Conservation (phyloP, 2,797 vertebrate genomes). For the Micrastur ruficollis region DNA sequence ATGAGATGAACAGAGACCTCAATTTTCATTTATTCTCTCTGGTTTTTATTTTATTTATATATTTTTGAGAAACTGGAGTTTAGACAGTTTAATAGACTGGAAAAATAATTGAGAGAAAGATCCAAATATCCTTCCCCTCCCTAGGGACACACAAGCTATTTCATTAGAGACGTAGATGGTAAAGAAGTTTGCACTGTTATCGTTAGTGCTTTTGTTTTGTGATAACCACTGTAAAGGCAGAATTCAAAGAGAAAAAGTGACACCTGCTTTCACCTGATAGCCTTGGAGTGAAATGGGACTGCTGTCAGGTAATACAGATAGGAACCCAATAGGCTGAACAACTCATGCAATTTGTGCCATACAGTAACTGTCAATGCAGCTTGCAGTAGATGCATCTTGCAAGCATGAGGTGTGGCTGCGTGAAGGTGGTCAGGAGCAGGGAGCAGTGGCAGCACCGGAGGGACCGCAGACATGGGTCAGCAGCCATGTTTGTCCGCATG, state of each 20-base stretch:
- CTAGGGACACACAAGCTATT: background rate
- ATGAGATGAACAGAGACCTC: background rate
- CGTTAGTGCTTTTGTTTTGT: background rate
- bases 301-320: background rate
- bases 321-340: background rate
- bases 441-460: background rate
- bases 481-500: background rate
- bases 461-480: background rate
- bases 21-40: background rate
- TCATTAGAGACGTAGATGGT: background rate
- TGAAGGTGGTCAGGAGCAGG: background rate
- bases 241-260: background rate
- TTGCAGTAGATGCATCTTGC: background rate
- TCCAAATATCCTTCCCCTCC: background rate
- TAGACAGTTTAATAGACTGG: slow-evolving; percentile 58
- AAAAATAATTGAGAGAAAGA: slow-evolving; percentile 68
- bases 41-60: slow-evolving; percentile 1
- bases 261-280: background rate
- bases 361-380: background rate
- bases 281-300: background rate
- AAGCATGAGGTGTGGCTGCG: background rate
- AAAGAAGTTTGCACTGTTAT: background rate
- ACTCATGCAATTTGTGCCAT: background rate
- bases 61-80: slow-evolving; percentile 8
- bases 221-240: background rate